A percentile compares a stretch with the other conserved stretches of the same genome.
These are phyloP conservation scores for Notarius lentiginosus DNA, from an alignment of 2,113 vertebrate genomes.

Conservation along the genomic window DNA sequence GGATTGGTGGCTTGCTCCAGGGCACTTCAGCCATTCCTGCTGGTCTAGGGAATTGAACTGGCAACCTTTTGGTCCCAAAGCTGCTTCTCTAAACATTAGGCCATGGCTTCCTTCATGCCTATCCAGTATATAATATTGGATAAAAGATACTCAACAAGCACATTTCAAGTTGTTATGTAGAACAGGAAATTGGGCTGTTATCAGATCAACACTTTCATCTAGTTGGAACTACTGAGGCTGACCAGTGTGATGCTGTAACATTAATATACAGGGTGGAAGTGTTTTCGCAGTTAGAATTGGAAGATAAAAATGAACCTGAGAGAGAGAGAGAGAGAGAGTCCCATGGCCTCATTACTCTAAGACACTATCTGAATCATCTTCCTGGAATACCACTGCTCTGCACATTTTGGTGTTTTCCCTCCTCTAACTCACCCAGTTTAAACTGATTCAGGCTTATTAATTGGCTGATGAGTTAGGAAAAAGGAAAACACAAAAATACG, in stretches of 20 bases:
- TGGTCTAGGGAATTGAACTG: no score
- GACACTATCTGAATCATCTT: conserved; percentile 11
- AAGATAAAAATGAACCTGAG: neutral
- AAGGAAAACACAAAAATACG: neutral
- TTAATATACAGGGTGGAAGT: neutral
- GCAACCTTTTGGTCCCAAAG: no score
- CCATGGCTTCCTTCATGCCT: no score
- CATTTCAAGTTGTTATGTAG: neutral
- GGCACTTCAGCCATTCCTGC: no score
- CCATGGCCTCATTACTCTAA: conserved; percentile 18
- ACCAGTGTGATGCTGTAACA: neutral
- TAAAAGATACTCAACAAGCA: neutral
- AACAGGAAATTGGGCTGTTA: neutral
- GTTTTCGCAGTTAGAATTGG: neutral
- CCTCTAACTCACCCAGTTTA: neutral
- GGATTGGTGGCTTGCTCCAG: no score
- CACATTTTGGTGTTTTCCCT: conserved; percentile 17
- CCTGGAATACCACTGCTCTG: conserved; percentile 11
- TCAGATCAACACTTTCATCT: neutral
- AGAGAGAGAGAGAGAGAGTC: neutral
- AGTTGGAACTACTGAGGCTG: neutral
- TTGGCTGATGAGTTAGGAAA: neutral
- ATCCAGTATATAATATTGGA: neutral
- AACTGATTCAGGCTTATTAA: neutral
- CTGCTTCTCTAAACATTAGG: no score